These are phyloP conservation scores for Hydrolagus affinis DNA, from an alignment of 2,113 vertebrate species.

Conservation along the genomic window DNA sequence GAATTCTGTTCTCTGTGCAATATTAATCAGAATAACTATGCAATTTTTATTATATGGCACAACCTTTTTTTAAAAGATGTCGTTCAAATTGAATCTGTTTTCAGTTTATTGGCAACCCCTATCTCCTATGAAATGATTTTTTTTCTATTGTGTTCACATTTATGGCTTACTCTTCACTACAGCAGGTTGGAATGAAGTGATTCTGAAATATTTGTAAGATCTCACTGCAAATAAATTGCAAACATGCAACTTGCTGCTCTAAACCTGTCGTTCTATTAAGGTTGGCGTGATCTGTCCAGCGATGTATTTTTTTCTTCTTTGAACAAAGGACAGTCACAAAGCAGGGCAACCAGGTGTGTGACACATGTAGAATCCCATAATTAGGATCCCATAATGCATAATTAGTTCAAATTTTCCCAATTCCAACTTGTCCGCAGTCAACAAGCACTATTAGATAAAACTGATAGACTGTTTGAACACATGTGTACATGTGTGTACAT, in stretches of 20 bases:
- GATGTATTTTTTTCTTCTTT: not conserved
- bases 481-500: no score
- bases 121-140: slow-evolving; percentile 45
- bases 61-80: slow-evolving; percentile 41
- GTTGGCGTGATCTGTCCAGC: not conserved
- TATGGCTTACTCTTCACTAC: slow-evolving; percentile 52
- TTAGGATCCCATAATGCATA: not conserved
- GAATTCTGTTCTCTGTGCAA: not conserved
- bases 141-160: slow-evolving; percentile 48
- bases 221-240: not conserved
- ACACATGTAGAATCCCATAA: not conserved
- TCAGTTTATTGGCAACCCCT: slow-evolving; percentile 40
- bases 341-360: not conserved
- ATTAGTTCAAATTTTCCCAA: no score
- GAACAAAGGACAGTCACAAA: not conserved
- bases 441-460: no score
- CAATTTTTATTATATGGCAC: slow-evolving; percentile 38
- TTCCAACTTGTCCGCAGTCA: no score
- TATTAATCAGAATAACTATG: not conserved
- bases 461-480: no score
- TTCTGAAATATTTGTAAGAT: slow-evolving; percentile 39
- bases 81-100: slow-evolving; percentile 45
- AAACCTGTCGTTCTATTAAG: not conserved
- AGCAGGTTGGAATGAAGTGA: slow-evolving; percentile 42
- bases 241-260: not conserved